These are phyloP conservation scores for Fissipunctia ypsillon DNA, from an alignment of 2,888 invertebrate genomes.

Conservation along the genomic window DNA sequence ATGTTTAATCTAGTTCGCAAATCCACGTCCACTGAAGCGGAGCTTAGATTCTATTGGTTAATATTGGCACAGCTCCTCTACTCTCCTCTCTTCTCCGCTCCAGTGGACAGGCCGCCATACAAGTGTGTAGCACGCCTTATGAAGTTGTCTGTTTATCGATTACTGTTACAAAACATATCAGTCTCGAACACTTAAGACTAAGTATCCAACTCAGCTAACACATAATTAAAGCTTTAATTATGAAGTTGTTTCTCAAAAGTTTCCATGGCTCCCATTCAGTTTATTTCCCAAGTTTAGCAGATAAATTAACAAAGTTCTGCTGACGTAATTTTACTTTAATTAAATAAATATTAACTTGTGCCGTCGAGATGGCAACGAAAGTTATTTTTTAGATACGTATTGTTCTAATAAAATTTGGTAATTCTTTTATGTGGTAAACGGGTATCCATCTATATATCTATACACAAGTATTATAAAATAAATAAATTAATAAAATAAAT, in stretches of 20 bases:
- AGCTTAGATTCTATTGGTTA: too few relatives aligned
- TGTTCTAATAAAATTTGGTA: not conserved
- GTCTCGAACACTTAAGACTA: not conserved
- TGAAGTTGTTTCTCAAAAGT: conserved; percentile 52
- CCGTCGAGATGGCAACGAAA: conserved; percentile 21
- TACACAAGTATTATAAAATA: not conserved
- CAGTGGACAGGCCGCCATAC: too few relatives aligned
- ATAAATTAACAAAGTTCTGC: conserved; percentile 62
- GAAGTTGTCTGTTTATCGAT: not conserved
- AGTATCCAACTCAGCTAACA: conserved; percentile 21
- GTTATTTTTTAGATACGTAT: conserved; percentile 16
- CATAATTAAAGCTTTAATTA: conserved; percentile 58
- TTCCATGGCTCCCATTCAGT: conserved; percentile 31
- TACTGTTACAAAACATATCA: conserved; percentile 8
- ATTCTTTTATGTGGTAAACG: not conserved
- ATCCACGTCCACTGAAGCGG: too few relatives aligned
- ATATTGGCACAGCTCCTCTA: too few relatives aligned
- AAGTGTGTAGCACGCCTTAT: not conserved
- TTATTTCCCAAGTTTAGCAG: conserved; percentile 49
- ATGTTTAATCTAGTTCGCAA: too few relatives aligned
- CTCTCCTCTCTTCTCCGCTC: too few relatives aligned
- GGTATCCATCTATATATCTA: too few relatives aligned
- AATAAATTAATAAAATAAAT: too few relatives aligned
- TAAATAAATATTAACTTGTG: conserved; percentile 52
- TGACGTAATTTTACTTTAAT: conserved; percentile 53